Base-by-base conservation (phyloP, 2,888 invertebrate genomes). In the Cremastinae sp. region DNA sequence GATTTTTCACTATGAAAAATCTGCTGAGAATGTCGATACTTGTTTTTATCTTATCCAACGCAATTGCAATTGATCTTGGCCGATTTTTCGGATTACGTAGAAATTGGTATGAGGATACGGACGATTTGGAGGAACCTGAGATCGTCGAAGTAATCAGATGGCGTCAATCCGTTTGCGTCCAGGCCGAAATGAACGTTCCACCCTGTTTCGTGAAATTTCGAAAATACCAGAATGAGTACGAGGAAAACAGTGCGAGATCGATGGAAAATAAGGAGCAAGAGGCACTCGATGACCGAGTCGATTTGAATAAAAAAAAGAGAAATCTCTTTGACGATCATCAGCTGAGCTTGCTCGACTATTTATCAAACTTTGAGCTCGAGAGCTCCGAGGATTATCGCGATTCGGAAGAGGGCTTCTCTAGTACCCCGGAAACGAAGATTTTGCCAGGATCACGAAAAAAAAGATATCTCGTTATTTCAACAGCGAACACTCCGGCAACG, bases 141-240 rank as follows among this genome's bases (percentile, higher is more conserved):
- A 45, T 78, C 3, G 22, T 83, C 0, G 82, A 84, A 59, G 66
- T 81, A 8, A 51, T 84, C 0, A 78, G 77, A 74, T 83, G 84
- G 83, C 83, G 81, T 53, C 84, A 84, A 49, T 74, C 83, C 0
- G 79, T 85, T 1, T 85, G 84, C 43, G 7, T 84, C 10, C 45
- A 80, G 1, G 73, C 80, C 0, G 79, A 61, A 0, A 56, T 54
- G 1, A 78, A 78, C 1, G 80, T 80, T 0, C 62, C 45, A 0
- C 43, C 79, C 2, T 85, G 83, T 69, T 28, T 68, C 2, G 0
- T 38, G 0, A 14, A 22, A 0, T 9, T 78, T 7, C 12, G 10
- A 9, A 73, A 80, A 18, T 56, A 68, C 9, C 80, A 79, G 12
- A n/a, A n/a, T 2, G 70, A 78, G 0, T 74, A 80, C 58, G 70